Base-by-base conservation (phyloP, 2,113 vertebrate genomes). In the Ascaphus truei region DNA sequence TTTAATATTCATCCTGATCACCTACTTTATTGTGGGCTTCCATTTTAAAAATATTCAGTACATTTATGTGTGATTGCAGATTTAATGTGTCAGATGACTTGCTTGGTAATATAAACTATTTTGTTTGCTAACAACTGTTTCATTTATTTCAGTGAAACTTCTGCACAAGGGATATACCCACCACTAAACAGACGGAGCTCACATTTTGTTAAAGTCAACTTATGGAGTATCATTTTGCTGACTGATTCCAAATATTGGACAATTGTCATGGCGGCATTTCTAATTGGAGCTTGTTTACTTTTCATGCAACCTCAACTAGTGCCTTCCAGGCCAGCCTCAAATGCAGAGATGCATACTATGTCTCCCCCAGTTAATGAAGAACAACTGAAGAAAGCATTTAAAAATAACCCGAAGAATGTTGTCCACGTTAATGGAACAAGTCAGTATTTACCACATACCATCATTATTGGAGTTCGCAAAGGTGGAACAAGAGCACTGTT, bases 401-500 rank as follows among this genome's bases (percentile, higher is more conserved):
- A 69, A 60, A 79, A 68, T 3, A 68, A 77, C 64, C 37, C 72
- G 23, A 67, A 16, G 30, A 53, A 75, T 2, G 53, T 27, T n/a
- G 39, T 72, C 39, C 83, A 89, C 72, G 76, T 83, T n/a, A 93
- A 92, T 11, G 93, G 89, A 75, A 93, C 93, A 0, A 69, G 78
- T 2, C 90, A 81, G 76, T 92, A 88, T 33, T 87, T 98, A 16
- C 97, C 96, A 0, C 90, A 92, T 53, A 93, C 94, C 50, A 81
- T 99, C 75, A 98, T 99, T 73, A 98, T 99, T 9, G 97, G 97
- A 0, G 97, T 99, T 77, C 89, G 96, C 73, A 99, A 99, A 83
- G 96, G 96, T 4, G 96, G 97, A 13, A 99, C 97, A 0, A 88
- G 97, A 56, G 97, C 97, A 1, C 81, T 99, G 31, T 86, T 99